phyloP scores from a whole-genome alignment of 2,888 invertebrate species.

The Aphodius granarius region DNA sequence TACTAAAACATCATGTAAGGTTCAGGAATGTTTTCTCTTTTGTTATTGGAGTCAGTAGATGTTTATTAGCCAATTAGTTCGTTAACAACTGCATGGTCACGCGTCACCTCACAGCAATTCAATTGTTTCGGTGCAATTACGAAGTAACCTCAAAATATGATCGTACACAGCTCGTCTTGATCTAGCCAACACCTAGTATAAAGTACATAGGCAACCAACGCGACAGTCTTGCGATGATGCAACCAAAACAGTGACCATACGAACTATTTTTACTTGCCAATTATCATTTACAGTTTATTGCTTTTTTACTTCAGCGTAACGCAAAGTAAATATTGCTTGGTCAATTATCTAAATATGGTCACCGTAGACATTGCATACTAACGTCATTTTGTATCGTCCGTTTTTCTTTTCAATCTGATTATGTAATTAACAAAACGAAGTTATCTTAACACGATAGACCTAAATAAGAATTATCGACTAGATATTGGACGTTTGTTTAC shows the following conservation, averaged over 20 bases:
- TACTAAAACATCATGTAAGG: too few relatives aligned
- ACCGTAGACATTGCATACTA: too few relatives aligned
- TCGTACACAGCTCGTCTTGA: neutral
- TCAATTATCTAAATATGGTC: neutral
- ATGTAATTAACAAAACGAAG: neutral
- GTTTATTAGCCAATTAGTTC: neutral
- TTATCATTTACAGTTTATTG: too few relatives aligned
- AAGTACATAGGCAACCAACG: neutral
- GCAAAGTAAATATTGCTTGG: too few relatives aligned
- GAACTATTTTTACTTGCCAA: too few relatives aligned
- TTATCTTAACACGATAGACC: neutral
- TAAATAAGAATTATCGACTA: slow-evolving; percentile 18
- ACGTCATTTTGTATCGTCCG: neutral
- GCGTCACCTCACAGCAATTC: neutral
- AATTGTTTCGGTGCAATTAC: neutral
- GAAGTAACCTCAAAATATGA: neutral
- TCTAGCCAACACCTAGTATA: neutral
- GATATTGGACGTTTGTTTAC: slow-evolving; percentile 59
- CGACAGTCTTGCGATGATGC: neutral
- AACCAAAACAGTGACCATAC: neutral
- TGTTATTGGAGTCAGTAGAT: neutral
- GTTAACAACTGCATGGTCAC: neutral
- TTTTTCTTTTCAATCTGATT: neutral
- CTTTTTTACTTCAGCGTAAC: too few relatives aligned
- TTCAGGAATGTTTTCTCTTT: too few relatives aligned